Base-by-base conservation (phyloP, 2,888 invertebrate species). In the Agrotis ipsilon region DNA sequence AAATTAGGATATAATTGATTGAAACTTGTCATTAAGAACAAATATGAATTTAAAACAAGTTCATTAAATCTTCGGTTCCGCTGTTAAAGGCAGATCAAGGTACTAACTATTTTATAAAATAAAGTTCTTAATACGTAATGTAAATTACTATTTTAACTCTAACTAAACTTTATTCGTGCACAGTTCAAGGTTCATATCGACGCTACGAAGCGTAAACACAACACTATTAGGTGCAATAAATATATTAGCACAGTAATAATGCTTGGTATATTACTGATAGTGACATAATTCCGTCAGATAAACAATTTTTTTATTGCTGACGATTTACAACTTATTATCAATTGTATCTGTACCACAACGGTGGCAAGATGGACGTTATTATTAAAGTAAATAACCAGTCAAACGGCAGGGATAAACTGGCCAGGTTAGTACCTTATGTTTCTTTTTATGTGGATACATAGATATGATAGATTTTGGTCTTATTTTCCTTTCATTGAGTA, bases 351-450 rank as follows among this genome's bases (percentile, higher is more conserved):
- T 52, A 59, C 45, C 39, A 43, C 48, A 45, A 43, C 43, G 7
- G 9, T 24, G 24, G 14, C 19, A 78, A 6, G 64, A 96, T 97
- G 97, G 96, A 97, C 80, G 87, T 94, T 61, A 85, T 96, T 65
- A 91, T 96, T 67, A 94, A 94, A 88, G 90, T 96, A 63, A 97
- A 97, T 83, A 96, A 96, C 86, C 96, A 96, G 86, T 95, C 96
- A 2, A 96, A 93, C 84, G 96, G 96, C 64, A 92, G 96, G 84
- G 97, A 97, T 86, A 96, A 96, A 92, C 85, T 97, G 74, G 97
- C 96, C 27, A 94, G 97, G 97, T 80, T 9, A 66, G 80, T 96
- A 81, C 21, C 24, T 39, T 45, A 5, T 67, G 86, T 86, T 13
- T 14, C 18, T 68, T 19, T 18, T n/a, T n/a, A n/a, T n/a, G n/a